A percentile compares a stretch with the other conserved stretches of the same genome.
Conservation (phyloP, 92 coral and sea anemone genomes). For the Anthopleura xanthogrammica region DNA sequence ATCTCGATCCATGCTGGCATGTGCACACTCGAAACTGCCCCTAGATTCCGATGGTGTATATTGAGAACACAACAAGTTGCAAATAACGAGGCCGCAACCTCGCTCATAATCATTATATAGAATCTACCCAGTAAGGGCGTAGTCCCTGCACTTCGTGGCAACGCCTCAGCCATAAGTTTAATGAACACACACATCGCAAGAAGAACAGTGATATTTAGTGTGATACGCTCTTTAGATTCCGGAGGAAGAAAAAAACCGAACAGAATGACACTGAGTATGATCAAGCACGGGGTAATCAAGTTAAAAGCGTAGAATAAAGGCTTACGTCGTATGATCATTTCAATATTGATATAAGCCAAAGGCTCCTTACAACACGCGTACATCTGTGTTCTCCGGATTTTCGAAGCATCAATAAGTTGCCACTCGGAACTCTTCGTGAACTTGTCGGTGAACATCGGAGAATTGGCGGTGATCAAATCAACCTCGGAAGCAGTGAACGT, state of each 20-base stretch:
- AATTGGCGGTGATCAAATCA: slow-evolving; percentile 52
- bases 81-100: slow-evolving; percentile 74
- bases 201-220: slow-evolving; percentile 89
- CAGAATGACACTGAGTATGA: slow-evolving; percentile 73
- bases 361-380: slow-evolving; percentile 75
- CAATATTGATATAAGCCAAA: slow-evolving; percentile 68
- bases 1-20: slow-evolving; percentile 71
- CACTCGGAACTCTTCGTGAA: slow-evolving; percentile 82
- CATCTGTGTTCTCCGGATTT: slow-evolving; percentile 33
- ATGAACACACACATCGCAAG: slow-evolving; percentile 93
- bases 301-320: slow-evolving; percentile 83
- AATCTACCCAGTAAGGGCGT: slow-evolving; percentile 83
- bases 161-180: slow-evolving; percentile 75
- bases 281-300: slow-evolving; percentile 83
- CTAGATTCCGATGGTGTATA: slow-evolving; percentile 76
- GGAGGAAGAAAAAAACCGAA: slow-evolving; percentile 91
- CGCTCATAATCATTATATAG: slow-evolving; percentile 87
- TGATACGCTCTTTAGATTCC: slow-evolving; percentile 89
- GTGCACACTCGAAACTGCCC: slow-evolving; percentile 43
- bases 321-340: slow-evolving; percentile 70
- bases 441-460: slow-evolving; percentile 58
- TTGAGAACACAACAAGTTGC: slow-evolving; percentile 88
- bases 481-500: slow-evolving; percentile 73
- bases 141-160: slow-evolving; percentile 88
- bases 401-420: slow-evolving; percentile 61